phyloP scores from a whole-genome alignment of 2,888 invertebrate genomes.

The Perizoma flavofasciatum region DNA sequence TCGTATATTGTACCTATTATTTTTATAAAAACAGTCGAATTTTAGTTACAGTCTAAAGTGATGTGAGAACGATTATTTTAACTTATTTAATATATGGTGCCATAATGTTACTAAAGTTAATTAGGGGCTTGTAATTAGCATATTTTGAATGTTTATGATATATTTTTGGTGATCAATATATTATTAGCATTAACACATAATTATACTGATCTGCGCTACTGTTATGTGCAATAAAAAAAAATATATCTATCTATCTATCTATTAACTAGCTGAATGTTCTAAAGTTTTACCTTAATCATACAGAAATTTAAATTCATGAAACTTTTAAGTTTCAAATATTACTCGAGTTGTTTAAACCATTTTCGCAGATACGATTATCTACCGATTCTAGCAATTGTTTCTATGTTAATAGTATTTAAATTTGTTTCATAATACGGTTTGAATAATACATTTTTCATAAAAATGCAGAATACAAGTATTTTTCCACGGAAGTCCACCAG shows the following conservation, averaged over 20 bases:
- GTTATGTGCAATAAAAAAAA: no score
- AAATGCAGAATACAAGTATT: conserved; percentile 3
- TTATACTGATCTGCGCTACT: no score
- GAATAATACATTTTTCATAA: conserved; percentile 17
- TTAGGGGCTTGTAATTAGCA: conserved; percentile 23
- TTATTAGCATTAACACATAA: no score
- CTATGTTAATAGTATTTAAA: conserved; percentile 19
- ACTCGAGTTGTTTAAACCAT: no score
- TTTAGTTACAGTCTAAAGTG: conserved; percentile 25
- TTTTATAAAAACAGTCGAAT: conserved; percentile 25
- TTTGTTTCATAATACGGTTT: conserved; percentile 12
- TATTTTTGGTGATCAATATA: no score
- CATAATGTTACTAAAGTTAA: conserved; percentile 35
- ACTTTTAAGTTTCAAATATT: no score
- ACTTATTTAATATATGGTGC: conserved; percentile 36
- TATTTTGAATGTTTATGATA: conserved; percentile 6
- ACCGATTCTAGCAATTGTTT: conserved; percentile 11
- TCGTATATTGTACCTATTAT: conserved; percentile 36
- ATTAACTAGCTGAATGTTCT: no score
- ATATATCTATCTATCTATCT: no score
- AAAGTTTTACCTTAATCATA: no score
- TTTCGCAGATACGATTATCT: no score
- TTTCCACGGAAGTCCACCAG: neutral
- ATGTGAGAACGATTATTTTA: conserved; percentile 9
- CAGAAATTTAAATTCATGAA: no score